These are phyloP conservation scores for Gortyna flavago DNA, from an alignment of 2,888 invertebrate species.

Conservation along the genomic window DNA sequence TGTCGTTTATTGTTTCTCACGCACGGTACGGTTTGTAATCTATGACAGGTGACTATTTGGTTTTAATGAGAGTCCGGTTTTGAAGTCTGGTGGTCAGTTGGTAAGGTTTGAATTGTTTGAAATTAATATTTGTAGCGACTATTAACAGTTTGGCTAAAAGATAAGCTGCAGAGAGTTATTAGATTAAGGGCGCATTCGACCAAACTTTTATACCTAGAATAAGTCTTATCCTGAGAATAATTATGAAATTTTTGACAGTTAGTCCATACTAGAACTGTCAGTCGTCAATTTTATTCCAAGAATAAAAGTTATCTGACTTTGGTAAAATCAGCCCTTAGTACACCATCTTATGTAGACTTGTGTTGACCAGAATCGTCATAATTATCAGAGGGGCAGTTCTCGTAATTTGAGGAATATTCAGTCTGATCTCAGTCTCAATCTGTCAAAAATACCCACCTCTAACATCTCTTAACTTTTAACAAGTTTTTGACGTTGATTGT, in stretches of 20 bases:
- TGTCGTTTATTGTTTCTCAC: slow-evolving; percentile 60
- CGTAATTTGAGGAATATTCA: not conserved
- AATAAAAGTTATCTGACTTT: too few species aligned
- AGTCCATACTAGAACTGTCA: too few species aligned
- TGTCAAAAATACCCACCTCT: not conserved
- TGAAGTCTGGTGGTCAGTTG: slow-evolving; percentile 13
- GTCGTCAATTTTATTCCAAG: too few species aligned
- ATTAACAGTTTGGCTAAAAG: not conserved
- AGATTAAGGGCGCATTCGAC: too few species aligned
- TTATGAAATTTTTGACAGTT: too few species aligned
- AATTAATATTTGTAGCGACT: slow-evolving; percentile 11
- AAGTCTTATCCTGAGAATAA: too few species aligned
- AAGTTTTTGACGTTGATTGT: not conserved
- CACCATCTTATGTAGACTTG: not conserved
- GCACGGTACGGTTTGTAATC: slow-evolving; percentile 54
- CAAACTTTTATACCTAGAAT: too few species aligned
- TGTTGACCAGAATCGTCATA: not conserved
- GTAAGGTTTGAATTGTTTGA: not conserved
- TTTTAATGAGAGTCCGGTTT: slow-evolving; percentile 49
- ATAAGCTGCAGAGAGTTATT: not conserved
- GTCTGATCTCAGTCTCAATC: too few species aligned
- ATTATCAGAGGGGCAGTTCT: not conserved
- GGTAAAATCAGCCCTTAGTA: too few species aligned
- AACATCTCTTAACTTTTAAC: not conserved
- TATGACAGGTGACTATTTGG: slow-evolving; percentile 40